These are phyloP conservation scores for Pectinophora gossypiella DNA, from an alignment of 1,140 invertebrate genomes.

Conservation along the genomic window DNA sequence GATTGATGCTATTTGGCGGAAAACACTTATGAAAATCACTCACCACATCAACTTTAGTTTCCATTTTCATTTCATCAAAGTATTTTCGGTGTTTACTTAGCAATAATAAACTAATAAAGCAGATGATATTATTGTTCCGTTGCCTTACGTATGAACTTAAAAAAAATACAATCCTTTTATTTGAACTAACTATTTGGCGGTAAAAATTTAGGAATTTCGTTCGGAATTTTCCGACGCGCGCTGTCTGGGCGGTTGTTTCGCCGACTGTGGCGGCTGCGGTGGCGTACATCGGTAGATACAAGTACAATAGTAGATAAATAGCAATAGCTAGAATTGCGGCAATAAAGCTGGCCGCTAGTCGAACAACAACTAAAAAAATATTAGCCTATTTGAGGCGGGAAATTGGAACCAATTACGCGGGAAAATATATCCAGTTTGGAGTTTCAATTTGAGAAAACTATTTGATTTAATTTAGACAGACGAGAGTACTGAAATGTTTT, in stretches of 20 bases:
- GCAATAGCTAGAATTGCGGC: background rate
- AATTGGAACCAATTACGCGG: background rate
- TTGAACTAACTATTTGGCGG: background rate
- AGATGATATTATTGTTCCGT: background rate
- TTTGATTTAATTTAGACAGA: no score
- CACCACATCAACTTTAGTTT: conserved; percentile 57
- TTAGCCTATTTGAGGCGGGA: background rate
- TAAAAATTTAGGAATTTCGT: conserved; percentile 10
- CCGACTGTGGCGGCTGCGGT: conserved; percentile 13
- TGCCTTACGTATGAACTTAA: background rate
- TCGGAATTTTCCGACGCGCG: conserved; percentile 17
- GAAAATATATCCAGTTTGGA: background rate
- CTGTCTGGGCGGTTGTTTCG: conserved; percentile 17
- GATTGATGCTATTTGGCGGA: no score
- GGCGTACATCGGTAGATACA: no score
- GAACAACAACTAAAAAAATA: background rate
- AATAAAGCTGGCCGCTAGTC: background rate
- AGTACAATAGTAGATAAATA: background rate
- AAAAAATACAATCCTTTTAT: no score
- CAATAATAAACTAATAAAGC: background rate
- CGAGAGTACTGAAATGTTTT: no score
- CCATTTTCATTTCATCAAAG: conserved; percentile 34
- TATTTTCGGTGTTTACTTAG: background rate
- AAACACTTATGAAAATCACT: conserved; percentile 29
- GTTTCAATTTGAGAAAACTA: no score